A percentile compares a stretch with the other conserved stretches of the same genome.
These are phyloP conservation scores for Epinephelus lanceolatus DNA, from an alignment of 2,113 vertebrate genomes.

Conservation along the genomic window DNA sequence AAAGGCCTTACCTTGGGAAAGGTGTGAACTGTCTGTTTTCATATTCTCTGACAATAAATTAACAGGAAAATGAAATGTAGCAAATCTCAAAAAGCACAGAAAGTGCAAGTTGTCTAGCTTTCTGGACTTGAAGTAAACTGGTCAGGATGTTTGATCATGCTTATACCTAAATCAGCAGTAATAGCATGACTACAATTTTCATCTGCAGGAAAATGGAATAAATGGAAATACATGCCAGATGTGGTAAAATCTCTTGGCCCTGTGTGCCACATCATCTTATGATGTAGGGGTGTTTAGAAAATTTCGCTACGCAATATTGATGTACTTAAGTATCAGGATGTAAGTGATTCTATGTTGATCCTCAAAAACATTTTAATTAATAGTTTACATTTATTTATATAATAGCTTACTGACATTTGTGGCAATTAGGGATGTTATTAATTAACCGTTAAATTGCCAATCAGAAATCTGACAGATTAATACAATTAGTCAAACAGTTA, in stretches of 20 bases:
- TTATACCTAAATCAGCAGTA: constrained; percentile 28
- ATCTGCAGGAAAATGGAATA: constrained; percentile 29
- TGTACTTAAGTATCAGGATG: no score
- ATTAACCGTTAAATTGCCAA: no score
- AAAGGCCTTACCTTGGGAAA: constrained; percentile 25
- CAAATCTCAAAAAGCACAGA: constrained; percentile 29
- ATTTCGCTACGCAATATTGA: no score
- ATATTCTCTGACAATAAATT: constrained; percentile 52
- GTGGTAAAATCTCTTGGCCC: constrained; percentile 28
- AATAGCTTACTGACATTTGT: no score
- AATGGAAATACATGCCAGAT: constrained; percentile 30
- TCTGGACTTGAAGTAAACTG: constrained; percentile 23
- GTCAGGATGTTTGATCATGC: constrained; percentile 30
- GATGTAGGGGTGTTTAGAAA: no score
- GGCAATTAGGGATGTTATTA: no score
- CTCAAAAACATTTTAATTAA: no score
- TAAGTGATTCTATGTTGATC: no score
- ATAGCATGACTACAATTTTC: constrained; percentile 21
- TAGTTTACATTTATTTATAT: no score
- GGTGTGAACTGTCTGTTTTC: constrained; percentile 28
- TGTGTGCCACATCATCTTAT: constrained; percentile 18
- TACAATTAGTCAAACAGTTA: no score
- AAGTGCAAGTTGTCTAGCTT: constrained; percentile 32
- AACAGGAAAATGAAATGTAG: constrained; percentile 32
- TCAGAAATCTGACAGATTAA: no score